These are phyloP conservation scores for Microtus ochrogaster DNA, from an alignment of 2,113 vertebrate genomes.

Conservation along the genomic window DNA sequence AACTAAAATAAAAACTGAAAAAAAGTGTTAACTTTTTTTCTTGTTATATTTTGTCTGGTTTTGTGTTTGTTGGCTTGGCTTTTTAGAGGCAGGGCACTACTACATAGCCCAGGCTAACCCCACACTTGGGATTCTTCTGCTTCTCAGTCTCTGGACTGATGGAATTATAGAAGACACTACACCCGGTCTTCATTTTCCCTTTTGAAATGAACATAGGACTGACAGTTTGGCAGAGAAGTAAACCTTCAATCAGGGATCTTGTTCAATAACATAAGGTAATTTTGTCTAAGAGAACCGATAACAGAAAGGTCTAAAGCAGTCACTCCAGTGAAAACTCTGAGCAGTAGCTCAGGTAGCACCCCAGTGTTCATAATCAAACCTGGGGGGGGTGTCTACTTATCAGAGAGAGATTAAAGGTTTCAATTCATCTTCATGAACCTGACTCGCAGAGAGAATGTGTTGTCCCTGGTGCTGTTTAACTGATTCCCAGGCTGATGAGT, in stretches of 20 bases:
- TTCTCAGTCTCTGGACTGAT: not conserved
- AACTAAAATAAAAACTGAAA: not conserved
- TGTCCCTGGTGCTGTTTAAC: constrained; percentile 36
- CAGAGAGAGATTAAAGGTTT: constrained; percentile 51
- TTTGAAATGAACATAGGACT: not conserved
- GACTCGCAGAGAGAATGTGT: not conserved
- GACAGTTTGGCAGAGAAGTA: not conserved
- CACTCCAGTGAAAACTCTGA: not conserved
- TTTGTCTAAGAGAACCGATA: not conserved
- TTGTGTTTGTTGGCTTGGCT: not conserved
- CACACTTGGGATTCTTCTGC: not conserved
- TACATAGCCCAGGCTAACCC: not conserved
- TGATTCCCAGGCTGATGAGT: constrained; percentile 27
- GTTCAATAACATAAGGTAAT: not conserved
- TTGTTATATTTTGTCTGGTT: not conserved
- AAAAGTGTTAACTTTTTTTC: not conserved
- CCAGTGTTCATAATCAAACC: constrained; percentile 51
- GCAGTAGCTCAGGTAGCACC: not conserved
- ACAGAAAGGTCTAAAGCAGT: not conserved
- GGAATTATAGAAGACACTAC: not conserved
- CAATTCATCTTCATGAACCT: constrained; percentile 27
- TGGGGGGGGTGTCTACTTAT: not conserved
- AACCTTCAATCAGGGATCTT: not conserved
- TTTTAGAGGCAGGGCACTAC: not conserved
- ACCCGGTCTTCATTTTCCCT: not conserved